Evolutionary conservation across 2,797 vertebrate genomes (phyloP).

Genomic region (Ambastaia sidthimunki): DNA sequence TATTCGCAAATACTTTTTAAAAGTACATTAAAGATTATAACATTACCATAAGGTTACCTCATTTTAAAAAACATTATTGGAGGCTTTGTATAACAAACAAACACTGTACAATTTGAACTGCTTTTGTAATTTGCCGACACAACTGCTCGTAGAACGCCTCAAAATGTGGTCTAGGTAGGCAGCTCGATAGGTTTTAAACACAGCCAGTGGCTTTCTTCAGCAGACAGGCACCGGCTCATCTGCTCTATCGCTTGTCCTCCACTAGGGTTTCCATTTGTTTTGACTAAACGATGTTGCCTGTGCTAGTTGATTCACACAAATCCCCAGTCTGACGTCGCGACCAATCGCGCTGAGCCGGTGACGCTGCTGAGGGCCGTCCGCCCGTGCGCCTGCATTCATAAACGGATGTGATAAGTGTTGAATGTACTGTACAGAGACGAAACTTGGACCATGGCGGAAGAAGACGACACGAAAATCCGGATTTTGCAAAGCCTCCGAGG

Average conservation of each 20-base stretch:
- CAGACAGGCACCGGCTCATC: not conserved
- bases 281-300: conserved; percentile 40
- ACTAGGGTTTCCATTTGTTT: conserved; percentile 56
- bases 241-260: conserved; percentile 33
- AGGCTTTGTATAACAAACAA: too few species aligned
- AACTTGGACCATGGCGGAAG: conserved; percentile 85
- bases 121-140: too few species aligned
- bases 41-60: too few species aligned
- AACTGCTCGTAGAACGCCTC: too few species aligned
- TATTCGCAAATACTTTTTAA: too few species aligned
- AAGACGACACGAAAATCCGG: conserved; percentile 86
- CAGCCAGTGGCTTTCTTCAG: not conserved
- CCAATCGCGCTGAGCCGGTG: conserved; percentile 64
- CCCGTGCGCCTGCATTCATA: conserved; percentile 72
- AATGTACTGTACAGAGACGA: conserved; percentile 72
- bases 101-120: too few species aligned
- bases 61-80: too few species aligned
- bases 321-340: conserved; percentile 31
- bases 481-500: conserved; percentile 93
- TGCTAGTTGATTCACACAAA: conserved; percentile 53
- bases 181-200: not conserved
- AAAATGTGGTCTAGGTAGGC: too few species aligned
- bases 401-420: conserved; percentile 80
- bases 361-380: conserved; percentile 73
- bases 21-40: too few species aligned